Percentiles rank a stretch among this genome's conserved stretches.
These are phyloP conservation scores for Pithys albifrons DNA, from an alignment of 2,113 vertebrate genomes.

Conservation along the genomic window DNA sequence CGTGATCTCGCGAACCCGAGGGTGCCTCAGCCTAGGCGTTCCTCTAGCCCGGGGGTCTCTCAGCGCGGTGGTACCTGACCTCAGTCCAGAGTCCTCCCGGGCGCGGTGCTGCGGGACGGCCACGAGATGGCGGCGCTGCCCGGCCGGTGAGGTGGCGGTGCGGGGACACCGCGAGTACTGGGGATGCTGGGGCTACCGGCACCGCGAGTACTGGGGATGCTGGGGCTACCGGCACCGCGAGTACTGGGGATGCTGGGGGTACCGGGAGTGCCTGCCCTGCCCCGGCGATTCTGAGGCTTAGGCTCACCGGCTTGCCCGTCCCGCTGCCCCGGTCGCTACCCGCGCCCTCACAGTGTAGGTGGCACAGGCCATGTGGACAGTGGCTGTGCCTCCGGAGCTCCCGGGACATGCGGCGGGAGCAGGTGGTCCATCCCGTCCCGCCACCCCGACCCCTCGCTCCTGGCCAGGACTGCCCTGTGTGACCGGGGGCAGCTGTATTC, in stretches of 20 bases:
- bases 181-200: not conserved
- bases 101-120: not conserved
- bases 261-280: not conserved
- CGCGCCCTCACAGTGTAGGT: not conserved
- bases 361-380: not conserved
- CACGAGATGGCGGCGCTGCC: not conserved
- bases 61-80: not conserved
- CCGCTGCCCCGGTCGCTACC: not conserved
- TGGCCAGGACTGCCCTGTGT: not conserved
- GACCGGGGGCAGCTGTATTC: not conserved
- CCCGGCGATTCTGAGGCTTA: not conserved
- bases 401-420: accelerated
- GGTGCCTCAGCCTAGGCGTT: not conserved
- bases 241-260: not conserved
- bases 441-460: not conserved
- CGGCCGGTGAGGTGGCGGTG: not conserved
- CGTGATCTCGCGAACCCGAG: no score
- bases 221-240: not conserved
- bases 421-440: accelerated
- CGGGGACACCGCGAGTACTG: not conserved
- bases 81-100: no score
- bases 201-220: not conserved
- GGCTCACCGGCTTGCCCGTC: not conserved
- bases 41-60: not conserved
- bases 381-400: not conserved